Evolutionary conservation across 2,797 vertebrate genomes (phyloP).

Genomic region (Myoxocephalus aenaeus): DNA sequence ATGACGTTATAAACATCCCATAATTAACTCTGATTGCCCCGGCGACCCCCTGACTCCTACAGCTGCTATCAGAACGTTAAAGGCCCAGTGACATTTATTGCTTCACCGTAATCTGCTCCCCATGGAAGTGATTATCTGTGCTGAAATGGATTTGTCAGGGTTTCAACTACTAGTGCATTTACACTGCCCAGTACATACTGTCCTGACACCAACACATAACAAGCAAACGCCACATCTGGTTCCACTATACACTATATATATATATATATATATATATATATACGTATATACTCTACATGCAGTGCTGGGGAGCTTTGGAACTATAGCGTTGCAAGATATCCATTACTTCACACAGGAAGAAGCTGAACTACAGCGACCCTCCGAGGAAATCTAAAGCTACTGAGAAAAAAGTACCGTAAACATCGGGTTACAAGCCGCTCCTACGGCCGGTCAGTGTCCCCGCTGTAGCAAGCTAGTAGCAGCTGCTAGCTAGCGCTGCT

Average conservation of each 20-base stretch:
- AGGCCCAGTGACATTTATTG: constrained; percentile 40
- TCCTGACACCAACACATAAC: background rate
- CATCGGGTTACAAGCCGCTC: too few species aligned
- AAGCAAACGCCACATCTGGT: background rate
- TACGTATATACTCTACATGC: too few species aligned
- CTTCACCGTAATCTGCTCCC: constrained; percentile 18
- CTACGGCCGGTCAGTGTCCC: too few species aligned
- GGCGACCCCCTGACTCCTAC: constrained; percentile 23
- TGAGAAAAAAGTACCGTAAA: too few species aligned
- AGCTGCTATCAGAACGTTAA: constrained; percentile 14
- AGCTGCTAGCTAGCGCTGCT: too few species aligned
- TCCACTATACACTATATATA: background rate
- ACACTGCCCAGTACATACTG: background rate
- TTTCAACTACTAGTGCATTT: background rate
- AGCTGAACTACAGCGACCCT: background rate
- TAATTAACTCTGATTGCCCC: constrained; percentile 65
- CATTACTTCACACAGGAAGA: too few species aligned
- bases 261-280: too few species aligned
- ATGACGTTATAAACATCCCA: constrained; percentile 58
- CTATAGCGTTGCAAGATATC: too few species aligned
- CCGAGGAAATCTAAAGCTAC: background rate
- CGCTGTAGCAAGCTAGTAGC: too few species aligned
- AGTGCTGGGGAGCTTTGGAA: too few species aligned
- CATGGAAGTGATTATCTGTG: constrained; percentile 45
- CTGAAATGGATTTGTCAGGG: constrained; percentile 5